Base-by-base conservation (phyloP, 2,113 vertebrate genomes). In the Etheostoma cragini region DNA sequence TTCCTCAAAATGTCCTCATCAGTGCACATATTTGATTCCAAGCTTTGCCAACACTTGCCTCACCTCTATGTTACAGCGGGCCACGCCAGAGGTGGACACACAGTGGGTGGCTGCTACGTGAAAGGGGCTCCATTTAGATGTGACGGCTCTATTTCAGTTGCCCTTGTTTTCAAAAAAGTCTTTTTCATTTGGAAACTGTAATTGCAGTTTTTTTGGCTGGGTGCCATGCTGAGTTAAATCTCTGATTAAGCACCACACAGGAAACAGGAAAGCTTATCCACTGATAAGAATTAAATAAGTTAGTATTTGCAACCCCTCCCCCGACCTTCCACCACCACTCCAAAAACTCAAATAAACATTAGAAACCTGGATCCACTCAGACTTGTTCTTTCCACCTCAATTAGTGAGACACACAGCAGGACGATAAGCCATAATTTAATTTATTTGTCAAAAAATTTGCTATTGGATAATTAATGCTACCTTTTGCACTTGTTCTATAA, bases 181-280 rank as follows among this genome's bases (percentile, higher is more conserved):
- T 68, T 63, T 76, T n/a, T 63, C 12, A 30, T 69, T 57, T 86
- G 87, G 92, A 88, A 90, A 84, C 67, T 72, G 52, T 75, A 74
- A 68, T 80, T 68, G 72, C 72, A 49, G 63, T 73, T 82, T 33
- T 78, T 78, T 72, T 86, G 82, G 86, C 81, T 5, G 15, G 22
- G 73, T 81, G 83, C 86, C 72, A 67, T 21, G 53, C 61, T 22
- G 54, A 81, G 82, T 91, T 83, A 87, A 91, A 86, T 83, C 81
- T 60, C 68, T 78, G 76, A 85, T 92, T 89, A 89, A 83, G 80
- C 42, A 63, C 68, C 76, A 47, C 78, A 63, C 88, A 90, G 88
- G 91, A 92, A 93, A 87, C 85, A 61, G 76, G 82, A 89, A 86
- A 69, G 76, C 79, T 77, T 90, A 87, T 81, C 57, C 62, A 64